phyloP scores from a whole-genome alignment of 2,888 invertebrate species.

The Scaeva pyrastri region DNA sequence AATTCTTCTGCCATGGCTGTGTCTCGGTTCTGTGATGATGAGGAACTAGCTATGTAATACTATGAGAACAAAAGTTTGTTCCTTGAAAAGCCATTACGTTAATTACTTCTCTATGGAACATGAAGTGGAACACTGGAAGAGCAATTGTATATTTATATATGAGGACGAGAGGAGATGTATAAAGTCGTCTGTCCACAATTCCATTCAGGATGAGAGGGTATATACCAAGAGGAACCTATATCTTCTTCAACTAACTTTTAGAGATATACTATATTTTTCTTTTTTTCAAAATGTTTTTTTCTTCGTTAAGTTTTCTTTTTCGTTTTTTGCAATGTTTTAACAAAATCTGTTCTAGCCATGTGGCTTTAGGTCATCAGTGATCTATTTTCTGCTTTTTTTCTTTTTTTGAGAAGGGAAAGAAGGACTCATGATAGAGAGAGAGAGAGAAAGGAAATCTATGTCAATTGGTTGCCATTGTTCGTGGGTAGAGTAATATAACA shows the following conservation, averaged over 20 bases:
- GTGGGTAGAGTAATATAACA: conserved; percentile 38
- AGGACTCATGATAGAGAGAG: conserved; percentile 28
- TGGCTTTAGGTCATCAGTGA: conserved; percentile 71
- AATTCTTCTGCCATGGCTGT: background rate
- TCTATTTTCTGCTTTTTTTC: conserved; percentile 29
- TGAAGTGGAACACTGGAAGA: conserved; percentile 66
- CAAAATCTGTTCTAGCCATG: conserved; percentile 69
- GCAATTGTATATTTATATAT: conserved; percentile 51
- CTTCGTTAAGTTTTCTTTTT: background rate
- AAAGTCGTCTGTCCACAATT: conserved; percentile 3
- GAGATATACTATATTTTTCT: conserved; percentile 24
- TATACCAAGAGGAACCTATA: background rate
- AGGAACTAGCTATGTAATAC: conserved; percentile 58
- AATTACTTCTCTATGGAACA: conserved; percentile 73
- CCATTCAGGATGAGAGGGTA: background rate
- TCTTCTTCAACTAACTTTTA: conserved; percentile 61
- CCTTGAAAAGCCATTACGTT: conserved; percentile 75
- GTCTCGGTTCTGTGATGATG: background rate
- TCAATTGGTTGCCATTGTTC: conserved; percentile 67
- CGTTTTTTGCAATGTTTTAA: conserved; percentile 53
- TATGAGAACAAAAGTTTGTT: conserved; percentile 73
- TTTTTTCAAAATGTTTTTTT: conserved; percentile 8
- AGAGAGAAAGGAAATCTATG: conserved; percentile 52
- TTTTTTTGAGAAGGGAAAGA: background rate
- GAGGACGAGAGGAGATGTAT: conserved; percentile 4